Evolutionary conservation across 1,140 invertebrate genomes (phyloP).

Genomic region (Philotrypesis tridentata): DNA sequence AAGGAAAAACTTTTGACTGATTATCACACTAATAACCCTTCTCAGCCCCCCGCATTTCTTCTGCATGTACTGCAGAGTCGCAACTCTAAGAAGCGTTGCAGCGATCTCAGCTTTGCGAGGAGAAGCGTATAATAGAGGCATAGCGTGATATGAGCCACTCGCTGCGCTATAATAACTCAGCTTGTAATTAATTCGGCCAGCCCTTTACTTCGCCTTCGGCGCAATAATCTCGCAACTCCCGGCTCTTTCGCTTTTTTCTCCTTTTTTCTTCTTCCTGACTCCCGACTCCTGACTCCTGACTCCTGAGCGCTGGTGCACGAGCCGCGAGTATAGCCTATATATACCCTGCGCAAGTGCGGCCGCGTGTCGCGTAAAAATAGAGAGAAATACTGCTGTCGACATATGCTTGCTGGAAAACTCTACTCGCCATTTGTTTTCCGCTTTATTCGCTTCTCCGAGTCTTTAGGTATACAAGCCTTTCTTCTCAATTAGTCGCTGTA

Average conservation of each 20-base stretch:
- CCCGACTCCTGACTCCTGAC: slow-evolving; percentile 4
- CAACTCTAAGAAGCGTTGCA: not conserved
- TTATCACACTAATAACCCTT: not conserved
- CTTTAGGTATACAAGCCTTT: too few relatives aligned
- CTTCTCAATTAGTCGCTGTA: too few relatives aligned
- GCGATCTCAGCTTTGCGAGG: not conserved
- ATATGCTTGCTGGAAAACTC: not conserved
- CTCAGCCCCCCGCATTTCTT: not conserved
- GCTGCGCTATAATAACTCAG: slow-evolving; percentile 33
- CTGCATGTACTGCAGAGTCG: too few relatives aligned
- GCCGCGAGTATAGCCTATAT: not conserved
- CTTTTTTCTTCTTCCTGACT: slow-evolving; percentile 47
- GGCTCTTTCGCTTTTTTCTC: slow-evolving; percentile 40
- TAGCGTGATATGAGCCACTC: slow-evolving; percentile 27
- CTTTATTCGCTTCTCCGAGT: too few relatives aligned
- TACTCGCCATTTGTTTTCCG: not conserved
- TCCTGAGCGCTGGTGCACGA: slow-evolving; percentile 45
- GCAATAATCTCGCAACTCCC: slow-evolving; percentile 31
- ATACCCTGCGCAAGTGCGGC: slow-evolving; percentile 26
- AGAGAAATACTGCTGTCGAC: slow-evolving; percentile 29
- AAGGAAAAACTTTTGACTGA: too few relatives aligned
- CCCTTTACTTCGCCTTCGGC: too few relatives aligned
- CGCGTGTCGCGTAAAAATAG: slow-evolving; percentile 36
- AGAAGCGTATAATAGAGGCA: slow-evolving; percentile 20
- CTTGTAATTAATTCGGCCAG: slow-evolving; percentile 40